phyloP scores from a whole-genome alignment of 64 coral and sea anemone genomes.

The Pachyseris speciosa region DNA sequence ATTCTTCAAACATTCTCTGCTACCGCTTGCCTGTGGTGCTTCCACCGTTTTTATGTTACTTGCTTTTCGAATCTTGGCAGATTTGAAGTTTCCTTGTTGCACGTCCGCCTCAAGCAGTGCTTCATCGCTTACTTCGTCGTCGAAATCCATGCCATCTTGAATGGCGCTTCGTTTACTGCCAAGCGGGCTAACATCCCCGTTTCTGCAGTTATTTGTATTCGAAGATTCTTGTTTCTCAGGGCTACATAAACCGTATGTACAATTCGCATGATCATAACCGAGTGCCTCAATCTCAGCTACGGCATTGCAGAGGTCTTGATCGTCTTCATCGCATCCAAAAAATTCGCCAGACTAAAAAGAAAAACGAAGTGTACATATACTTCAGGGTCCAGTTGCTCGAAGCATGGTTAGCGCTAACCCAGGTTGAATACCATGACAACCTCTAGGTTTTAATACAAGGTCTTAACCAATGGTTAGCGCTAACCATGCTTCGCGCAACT shows the following conservation, averaged over 20 bases:
- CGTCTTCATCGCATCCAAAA: not conserved
- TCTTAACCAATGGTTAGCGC: too few relatives aligned
- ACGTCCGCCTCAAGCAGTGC: not conserved
- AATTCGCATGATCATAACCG: not conserved
- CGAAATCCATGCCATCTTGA: not conserved
- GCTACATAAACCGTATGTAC: not conserved
- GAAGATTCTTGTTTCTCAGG: not conserved
- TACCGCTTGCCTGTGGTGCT: not conserved
- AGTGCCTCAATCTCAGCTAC: conserved; percentile 3
- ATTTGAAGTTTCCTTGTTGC: not conserved
- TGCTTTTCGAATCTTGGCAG: too few relatives aligned
- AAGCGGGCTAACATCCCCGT: too few relatives aligned
- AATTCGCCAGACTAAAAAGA: not conserved
- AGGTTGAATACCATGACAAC: too few relatives aligned
- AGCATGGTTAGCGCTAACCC: too few relatives aligned
- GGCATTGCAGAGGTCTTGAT: conserved; percentile 11
- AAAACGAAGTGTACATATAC: not conserved
- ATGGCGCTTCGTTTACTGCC: not conserved
- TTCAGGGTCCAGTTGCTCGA: too few relatives aligned
- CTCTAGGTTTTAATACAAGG: too few relatives aligned
- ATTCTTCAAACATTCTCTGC: not conserved
- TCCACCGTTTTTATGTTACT: not conserved
- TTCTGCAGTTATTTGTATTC: not conserved
- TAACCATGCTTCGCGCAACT: too few relatives aligned
- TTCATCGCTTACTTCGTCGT: not conserved